Conservation (phyloP, 2,113 vertebrate species). For the Chascanopsetta lugubris region DNA sequence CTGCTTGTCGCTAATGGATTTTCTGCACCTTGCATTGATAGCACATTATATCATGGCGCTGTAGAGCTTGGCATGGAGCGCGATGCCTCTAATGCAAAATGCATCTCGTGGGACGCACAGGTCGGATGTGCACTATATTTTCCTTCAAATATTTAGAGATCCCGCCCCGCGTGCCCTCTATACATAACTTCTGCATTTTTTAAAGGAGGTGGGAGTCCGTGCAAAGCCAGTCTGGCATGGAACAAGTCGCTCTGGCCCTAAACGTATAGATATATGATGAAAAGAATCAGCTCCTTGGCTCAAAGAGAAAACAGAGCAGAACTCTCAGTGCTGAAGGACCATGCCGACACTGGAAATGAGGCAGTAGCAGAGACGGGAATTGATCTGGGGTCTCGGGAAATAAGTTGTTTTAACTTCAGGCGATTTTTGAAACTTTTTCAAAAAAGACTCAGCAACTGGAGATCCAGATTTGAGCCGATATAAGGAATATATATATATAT, state of each 20-base stretch:
- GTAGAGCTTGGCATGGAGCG: conserved; percentile 25
- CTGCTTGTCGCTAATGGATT: conserved; percentile 27
- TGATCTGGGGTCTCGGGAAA: neutral
- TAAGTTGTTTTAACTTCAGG: neutral
- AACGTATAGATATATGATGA: neutral
- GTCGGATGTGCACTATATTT: conserved; percentile 14
- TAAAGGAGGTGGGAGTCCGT: too few relatives aligned
- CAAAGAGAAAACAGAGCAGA: neutral
- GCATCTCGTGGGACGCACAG: conserved; percentile 29
- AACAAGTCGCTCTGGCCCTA: neutral
- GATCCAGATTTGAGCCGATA: neutral
- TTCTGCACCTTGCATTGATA: conserved; percentile 18
- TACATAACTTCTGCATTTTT: neutral
- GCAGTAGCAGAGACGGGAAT: neutral
- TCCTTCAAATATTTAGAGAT: conserved; percentile 4
- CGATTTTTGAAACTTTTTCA: neutral
- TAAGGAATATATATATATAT: neutral
- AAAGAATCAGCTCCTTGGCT: neutral
- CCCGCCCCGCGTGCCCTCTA: neutral
- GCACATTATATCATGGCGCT: conserved; percentile 23
- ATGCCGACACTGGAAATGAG: neutral
- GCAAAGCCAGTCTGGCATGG: too few relatives aligned
- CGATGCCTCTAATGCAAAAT: conserved; percentile 44
- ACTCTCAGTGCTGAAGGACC: neutral
- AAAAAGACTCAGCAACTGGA: neutral